Base-by-base conservation (phyloP, 1,140 invertebrate genomes). In the Drosophila willistoni region DNA sequence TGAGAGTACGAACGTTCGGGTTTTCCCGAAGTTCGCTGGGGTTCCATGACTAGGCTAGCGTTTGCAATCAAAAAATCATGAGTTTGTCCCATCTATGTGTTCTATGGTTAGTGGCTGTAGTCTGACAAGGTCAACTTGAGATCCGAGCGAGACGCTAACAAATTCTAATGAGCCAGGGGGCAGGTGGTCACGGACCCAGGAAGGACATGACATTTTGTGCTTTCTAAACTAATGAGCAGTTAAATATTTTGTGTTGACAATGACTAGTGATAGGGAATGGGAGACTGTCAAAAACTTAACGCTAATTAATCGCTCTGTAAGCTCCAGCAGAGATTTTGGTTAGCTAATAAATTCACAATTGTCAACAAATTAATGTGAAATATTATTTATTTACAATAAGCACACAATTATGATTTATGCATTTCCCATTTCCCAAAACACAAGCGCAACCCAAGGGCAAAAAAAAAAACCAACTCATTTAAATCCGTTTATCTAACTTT, bases 271-370 rank as follows among this genome's bases (percentile, higher is more conserved):
- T 14, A 14, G 42, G 42, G 44, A 5, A 7, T 7, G 44, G 17
- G 44, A 7, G 44, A 12, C 44, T 51, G 44, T 51, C 7, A 10
- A 51, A 51, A 71, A 75, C 54, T 77, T 56, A 74, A 64, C 68
- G 68, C 83, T 87, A 87, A 87, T 87, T 89, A 87, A 87, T 89
- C 73, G 83, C 68, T 77, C 67, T 83, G 80, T 87, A 83, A 86
- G 77, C 79, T 71, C 71, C 67, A 73, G 47, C 62, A 41, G 47
- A 64, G 39, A 77, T 62, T 77, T 25, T 80, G 67, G 71, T 51
- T 57, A 65, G 73, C 74, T 84, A 78, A 89, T 84, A 84, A 89
- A 84, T 79, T 90, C 68, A 56, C 72, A 72, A 81, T 89, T 90
- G 84, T 90, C 85, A 90, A 84, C 85, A 89, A 90, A 89, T 89